Evolutionary conservation across 2,113 vertebrate genomes (phyloP).

Genomic region (Okapia johnstoni): DNA sequence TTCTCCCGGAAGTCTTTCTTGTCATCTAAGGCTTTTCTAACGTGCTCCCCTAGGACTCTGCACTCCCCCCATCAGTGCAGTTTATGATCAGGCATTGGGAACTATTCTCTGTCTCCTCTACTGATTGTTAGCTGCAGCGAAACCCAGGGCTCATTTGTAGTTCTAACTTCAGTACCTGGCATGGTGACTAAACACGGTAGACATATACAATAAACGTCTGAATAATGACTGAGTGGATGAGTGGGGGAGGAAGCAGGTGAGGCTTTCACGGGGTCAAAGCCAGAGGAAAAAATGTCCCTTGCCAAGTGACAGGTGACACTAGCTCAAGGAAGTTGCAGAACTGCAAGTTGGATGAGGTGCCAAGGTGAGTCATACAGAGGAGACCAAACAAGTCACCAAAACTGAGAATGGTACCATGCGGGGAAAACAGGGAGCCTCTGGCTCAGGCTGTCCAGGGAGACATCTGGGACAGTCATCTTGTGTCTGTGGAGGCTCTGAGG

Average conservation of each 20-base stretch:
- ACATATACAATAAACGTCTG: background rate
- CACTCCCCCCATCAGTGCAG: background rate
- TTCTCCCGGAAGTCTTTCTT: background rate
- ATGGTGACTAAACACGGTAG: background rate
- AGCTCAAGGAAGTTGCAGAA: background rate
- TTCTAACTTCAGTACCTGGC: background rate
- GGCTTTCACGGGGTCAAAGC: background rate
- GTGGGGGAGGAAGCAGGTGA: background rate
- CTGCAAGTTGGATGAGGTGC: background rate
- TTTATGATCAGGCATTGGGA: background rate
- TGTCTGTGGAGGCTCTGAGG: background rate
- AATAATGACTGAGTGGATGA: background rate
- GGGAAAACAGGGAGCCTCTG: background rate
- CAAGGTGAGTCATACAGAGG: background rate
- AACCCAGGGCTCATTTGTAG: background rate
- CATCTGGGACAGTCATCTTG: background rate
- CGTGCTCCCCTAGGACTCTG: background rate
- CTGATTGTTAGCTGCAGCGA: background rate
- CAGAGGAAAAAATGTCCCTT: background rate
- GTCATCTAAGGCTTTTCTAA: background rate
- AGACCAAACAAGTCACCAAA: background rate
- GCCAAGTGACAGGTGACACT: background rate
- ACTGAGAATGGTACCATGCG: background rate
- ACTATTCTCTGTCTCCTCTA: background rate
- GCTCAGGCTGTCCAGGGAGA: background rate